Conservation (phyloP, 2,797 vertebrate species). For the Numenius phaeopus region DNA sequence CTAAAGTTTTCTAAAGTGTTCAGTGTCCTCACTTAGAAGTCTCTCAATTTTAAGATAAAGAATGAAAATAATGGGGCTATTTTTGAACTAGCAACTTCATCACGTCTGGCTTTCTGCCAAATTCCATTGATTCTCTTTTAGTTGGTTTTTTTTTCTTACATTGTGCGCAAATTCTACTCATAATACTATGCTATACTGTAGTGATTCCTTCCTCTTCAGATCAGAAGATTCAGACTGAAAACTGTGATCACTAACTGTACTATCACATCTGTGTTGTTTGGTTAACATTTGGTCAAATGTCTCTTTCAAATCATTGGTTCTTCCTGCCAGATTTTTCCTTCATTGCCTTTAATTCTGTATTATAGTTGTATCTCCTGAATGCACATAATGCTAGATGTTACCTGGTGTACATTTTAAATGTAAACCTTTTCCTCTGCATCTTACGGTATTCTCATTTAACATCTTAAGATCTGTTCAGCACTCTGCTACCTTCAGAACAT, state of each 20-base stretch:
- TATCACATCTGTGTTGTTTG: neutral
- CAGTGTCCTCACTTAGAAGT: neutral
- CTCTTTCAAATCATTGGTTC: neutral
- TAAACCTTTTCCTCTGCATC: neutral
- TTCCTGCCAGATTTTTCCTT: neutral
- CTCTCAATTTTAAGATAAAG: neutral
- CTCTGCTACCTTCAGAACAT: neutral
- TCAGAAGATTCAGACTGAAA: neutral
- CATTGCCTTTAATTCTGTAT: conserved; percentile 39
- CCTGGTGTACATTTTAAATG: neutral
- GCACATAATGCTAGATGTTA: neutral
- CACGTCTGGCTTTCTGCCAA: neutral
- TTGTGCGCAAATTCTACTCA: neutral
- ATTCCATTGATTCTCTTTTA: neutral
- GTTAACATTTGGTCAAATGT: neutral
- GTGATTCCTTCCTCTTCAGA: neutral
- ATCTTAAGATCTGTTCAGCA: neutral
- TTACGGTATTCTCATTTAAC: neutral
- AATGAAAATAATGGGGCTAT: neutral
- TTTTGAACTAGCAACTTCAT: neutral
- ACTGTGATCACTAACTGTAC: neutral
- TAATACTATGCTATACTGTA: neutral
- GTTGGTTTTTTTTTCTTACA: neutral
- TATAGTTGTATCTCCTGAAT: neutral
- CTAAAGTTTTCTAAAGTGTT: neutral